Percentiles rank a stretch among this genome's conserved stretches.
These are phyloP conservation scores for Eretmocerus hayati DNA, from an alignment of 2,888 invertebrate species.

Conservation along the genomic window DNA sequence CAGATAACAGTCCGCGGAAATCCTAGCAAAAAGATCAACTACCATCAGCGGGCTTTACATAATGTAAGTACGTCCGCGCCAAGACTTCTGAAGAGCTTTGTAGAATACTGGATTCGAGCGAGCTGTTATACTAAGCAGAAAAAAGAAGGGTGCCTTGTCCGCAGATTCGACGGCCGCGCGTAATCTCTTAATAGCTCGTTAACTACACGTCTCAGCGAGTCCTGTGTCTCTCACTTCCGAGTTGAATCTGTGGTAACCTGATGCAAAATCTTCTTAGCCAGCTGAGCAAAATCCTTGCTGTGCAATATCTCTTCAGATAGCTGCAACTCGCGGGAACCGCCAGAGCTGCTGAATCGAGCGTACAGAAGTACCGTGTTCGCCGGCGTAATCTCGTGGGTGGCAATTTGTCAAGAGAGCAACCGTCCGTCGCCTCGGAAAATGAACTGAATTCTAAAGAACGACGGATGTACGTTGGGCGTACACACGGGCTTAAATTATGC, in stretches of 20 bases:
- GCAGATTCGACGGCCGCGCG: too few relatives aligned
- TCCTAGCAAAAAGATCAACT: too few relatives aligned
- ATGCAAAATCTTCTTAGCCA: neutral
- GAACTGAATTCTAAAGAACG: neutral
- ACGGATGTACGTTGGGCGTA: conserved; percentile 4
- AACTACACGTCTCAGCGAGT: neutral
- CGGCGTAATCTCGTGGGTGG: conserved; percentile 2
- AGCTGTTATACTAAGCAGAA: neutral
- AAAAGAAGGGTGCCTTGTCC: neutral
- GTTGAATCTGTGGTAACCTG: too few relatives aligned
- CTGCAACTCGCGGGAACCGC: too few relatives aligned
- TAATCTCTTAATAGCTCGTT: neutral
- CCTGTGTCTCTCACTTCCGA: neutral
- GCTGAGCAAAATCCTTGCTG: too few relatives aligned
- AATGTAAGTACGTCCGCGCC: too few relatives aligned
- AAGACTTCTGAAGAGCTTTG: too few relatives aligned
- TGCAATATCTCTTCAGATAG: too few relatives aligned
- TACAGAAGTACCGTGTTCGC: too few relatives aligned
- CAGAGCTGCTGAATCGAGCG: too few relatives aligned
- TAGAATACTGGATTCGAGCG: neutral
- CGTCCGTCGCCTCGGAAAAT: neutral
- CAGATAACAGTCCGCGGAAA: too few relatives aligned
- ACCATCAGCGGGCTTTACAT: too few relatives aligned
- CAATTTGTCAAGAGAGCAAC: conserved; percentile 3
- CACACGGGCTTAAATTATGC: conserved; percentile 18